A percentile compares a stretch with the other conserved stretches of the same genome.
Evolutionary conservation across 2,888 invertebrate genomes (phyloP).

Genomic region (Protodeltote pygarga): DNA sequence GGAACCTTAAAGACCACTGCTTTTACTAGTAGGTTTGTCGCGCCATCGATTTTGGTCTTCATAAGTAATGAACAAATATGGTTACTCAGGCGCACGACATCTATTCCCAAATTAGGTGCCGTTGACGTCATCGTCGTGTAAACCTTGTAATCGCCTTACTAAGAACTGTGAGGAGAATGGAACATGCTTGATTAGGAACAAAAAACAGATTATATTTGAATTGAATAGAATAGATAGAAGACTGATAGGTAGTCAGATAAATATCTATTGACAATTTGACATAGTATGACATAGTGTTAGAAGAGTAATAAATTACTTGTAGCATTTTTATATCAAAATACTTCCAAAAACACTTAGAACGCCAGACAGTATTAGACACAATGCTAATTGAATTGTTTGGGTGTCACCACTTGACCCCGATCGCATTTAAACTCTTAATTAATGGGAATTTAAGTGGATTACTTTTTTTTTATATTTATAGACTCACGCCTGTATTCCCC

Average conservation of each 20-base stretch:
- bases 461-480: too few species aligned
- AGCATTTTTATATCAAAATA: too few species aligned
- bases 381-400: too few species aligned
- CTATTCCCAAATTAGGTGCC: constrained; percentile 40
- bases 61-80: constrained; percentile 55
- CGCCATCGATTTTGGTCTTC: constrained; percentile 38
- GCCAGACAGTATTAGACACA: too few species aligned
- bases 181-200: not conserved
- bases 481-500: too few species aligned
- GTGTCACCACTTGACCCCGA: too few species aligned
- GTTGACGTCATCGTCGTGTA: constrained; percentile 46
- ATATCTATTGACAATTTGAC: not conserved
- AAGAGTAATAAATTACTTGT: too few species aligned
- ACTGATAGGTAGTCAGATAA: constrained; percentile 2
- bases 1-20: too few species aligned
- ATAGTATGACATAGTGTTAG: not conserved
- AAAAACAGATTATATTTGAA: not conserved
- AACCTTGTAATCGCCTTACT: constrained; percentile 17
- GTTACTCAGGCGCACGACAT: constrained; percentile 33
- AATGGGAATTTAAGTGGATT: too few species aligned
- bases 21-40: too few species aligned
- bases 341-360: too few species aligned
- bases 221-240: not conserved
- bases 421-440: too few species aligned
- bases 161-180: constrained; percentile 11